A percentile compares a stretch with the other conserved stretches of the same genome.
These are phyloP conservation scores for Geopemphigus sp. DNA, from an alignment of 1,140 invertebrate genomes.

Conservation along the genomic window DNA sequence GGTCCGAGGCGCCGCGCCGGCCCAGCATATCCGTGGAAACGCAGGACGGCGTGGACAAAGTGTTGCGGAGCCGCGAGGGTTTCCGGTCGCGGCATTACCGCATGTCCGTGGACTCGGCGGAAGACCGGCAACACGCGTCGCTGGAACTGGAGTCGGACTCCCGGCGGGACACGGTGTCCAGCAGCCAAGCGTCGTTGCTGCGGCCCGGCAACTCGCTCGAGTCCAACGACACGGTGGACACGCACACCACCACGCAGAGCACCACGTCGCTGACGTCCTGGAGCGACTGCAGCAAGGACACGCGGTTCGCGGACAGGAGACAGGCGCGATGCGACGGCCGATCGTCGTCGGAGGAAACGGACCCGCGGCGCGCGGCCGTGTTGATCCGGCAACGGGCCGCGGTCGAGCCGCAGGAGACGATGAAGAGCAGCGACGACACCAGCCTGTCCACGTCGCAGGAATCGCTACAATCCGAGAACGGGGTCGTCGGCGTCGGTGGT, in stretches of 20 bases:
- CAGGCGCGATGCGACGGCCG: conserved; percentile 54
- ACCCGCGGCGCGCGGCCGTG: conserved; percentile 52
- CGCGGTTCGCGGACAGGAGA: conserved; percentile 54
- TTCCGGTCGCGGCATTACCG: conserved; percentile 47
- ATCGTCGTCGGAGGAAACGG: conserved; percentile 55
- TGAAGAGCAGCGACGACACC: conserved; percentile 56
- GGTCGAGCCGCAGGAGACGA: conserved; percentile 56
- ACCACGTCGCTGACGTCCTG: conserved; percentile 65
- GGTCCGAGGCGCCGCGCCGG: conserved; percentile 49
- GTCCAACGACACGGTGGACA: conserved; percentile 62
- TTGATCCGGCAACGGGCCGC: conserved; percentile 56
- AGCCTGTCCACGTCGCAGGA: conserved; percentile 74
- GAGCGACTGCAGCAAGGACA: conserved; percentile 56
- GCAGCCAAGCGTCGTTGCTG: conserved; percentile 52
- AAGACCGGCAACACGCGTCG: conserved; percentile 50
- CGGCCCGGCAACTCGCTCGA: conserved; percentile 62
- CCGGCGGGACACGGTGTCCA: conserved; percentile 53
- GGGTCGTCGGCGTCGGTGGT: conserved; percentile 57
- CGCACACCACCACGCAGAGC: conserved; percentile 61
- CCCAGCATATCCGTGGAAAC: conserved; percentile 54
- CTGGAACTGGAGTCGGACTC: conserved; percentile 52
- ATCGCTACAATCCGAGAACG: conserved; percentile 69
- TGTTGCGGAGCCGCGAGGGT: conserved; percentile 48
- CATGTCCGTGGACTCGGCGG: conserved; percentile 52
- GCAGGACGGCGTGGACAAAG: conserved; percentile 51